Conservation (phyloP, 2,113 vertebrate genomes). For the Pollimyrus isidori region DNA sequence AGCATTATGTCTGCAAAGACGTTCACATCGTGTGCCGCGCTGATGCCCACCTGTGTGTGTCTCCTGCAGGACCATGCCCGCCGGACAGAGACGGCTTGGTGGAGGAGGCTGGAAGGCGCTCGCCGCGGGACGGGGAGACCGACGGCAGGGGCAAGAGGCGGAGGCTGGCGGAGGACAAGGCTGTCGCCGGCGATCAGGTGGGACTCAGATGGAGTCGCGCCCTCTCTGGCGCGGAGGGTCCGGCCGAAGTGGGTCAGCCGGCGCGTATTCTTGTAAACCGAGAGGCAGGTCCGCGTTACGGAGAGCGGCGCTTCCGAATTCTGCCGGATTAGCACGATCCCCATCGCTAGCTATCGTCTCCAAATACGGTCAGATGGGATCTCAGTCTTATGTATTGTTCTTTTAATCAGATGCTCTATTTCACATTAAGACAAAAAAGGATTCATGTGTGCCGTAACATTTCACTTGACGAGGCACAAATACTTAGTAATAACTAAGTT, state of each 20-base stretch:
- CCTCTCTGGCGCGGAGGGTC: constrained; percentile 30
- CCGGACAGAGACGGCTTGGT: constrained; percentile 75
- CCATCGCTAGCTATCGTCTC: constrained; percentile 30
- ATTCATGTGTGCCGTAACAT: not conserved
- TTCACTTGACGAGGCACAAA: not conserved
- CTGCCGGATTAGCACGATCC: not conserved
- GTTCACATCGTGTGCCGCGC: not conserved
- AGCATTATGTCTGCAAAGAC: not conserved
- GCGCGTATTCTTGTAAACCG: not conserved
- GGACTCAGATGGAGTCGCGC: not conserved
- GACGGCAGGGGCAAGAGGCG: constrained; percentile 80
- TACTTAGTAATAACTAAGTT: not conserved
- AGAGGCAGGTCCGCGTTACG: not conserved
- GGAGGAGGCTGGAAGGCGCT: constrained; percentile 68
- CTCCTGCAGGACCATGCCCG: constrained; percentile 71
- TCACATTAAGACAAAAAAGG: not conserved
- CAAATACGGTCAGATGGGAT: not conserved
- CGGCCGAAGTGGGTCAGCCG: too few relatives aligned
- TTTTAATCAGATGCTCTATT: not conserved
- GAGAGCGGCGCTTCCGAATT: not conserved
- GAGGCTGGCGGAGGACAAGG: constrained; percentile 79
- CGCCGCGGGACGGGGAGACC: constrained; percentile 77
- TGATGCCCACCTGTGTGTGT: constrained; percentile 24
- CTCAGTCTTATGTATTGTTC: not conserved
- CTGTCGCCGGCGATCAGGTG: constrained; percentile 85